phyloP scores from a whole-genome alignment of 2,888 invertebrate species.

The Agriopis aurantiaria region DNA sequence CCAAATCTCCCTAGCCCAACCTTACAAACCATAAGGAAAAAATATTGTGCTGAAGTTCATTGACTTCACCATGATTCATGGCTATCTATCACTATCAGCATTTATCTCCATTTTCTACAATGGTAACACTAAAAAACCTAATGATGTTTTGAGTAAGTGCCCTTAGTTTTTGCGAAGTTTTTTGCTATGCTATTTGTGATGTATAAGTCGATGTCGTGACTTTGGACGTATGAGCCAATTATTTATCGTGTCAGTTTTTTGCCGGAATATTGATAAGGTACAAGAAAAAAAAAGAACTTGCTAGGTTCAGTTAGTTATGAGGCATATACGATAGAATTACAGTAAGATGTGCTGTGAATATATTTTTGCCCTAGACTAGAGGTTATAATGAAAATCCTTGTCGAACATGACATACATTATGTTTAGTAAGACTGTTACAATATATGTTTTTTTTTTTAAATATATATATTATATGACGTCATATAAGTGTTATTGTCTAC shows the following conservation, averaged over 20 bases:
- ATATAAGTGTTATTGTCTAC: constrained; percentile 16
- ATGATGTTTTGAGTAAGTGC: constrained; percentile 68
- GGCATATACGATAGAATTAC: background rate
- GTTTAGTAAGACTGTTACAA: background rate
- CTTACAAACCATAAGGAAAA: constrained; percentile 25
- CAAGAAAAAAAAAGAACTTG: constrained; percentile 10
- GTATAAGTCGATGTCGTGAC: constrained; percentile 57
- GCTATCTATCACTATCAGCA: constrained; percentile 47
- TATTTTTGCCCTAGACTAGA: background rate
- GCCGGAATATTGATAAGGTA: constrained; percentile 33
- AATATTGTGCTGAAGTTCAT: constrained; percentile 39
- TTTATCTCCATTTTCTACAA: constrained; percentile 60
- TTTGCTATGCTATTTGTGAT: constrained; percentile 47
- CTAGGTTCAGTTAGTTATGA: background rate
- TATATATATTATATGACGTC: constrained; percentile 20
- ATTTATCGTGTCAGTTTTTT: constrained; percentile 43
- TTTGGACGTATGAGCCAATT: constrained; percentile 49
- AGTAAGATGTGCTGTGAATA: background rate
- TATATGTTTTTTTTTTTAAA: background rate
- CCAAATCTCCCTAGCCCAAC: constrained; percentile 33
- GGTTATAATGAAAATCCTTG: background rate
- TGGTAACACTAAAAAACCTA: constrained; percentile 64
- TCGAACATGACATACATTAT: background rate
- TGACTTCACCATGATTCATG: constrained; percentile 42
- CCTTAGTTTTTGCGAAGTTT: constrained; percentile 69